Percentiles rank a stretch among this genome's conserved stretches.
Evolutionary conservation across 2,113 vertebrate genomes (phyloP).

Genomic region (Corynorhinus townsendii): DNA sequence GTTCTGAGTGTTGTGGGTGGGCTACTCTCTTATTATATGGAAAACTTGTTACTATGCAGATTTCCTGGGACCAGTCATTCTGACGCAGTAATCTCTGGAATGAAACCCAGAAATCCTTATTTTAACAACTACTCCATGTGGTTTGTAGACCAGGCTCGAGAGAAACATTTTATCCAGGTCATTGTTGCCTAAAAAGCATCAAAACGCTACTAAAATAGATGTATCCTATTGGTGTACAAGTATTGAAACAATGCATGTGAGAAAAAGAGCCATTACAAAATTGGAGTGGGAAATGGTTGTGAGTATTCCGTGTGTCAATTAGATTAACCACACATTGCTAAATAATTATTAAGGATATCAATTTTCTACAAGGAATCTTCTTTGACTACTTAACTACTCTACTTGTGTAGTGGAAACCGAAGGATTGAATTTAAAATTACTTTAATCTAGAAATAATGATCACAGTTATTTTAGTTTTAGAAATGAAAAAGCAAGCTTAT

Average conservation of each 20-base stretch:
- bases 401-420: background rate
- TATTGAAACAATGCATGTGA: background rate
- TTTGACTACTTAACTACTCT: background rate
- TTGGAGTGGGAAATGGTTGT: background rate
- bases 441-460: background rate
- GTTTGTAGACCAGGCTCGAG: background rate
- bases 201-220: background rate
- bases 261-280: background rate
- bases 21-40: background rate
- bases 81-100: background rate
- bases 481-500: background rate
- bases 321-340: background rate
- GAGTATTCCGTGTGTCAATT: background rate
- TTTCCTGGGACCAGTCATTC: background rate
- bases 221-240: background rate
- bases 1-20: background rate
- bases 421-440: background rate
- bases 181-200: background rate
- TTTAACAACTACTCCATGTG: background rate
- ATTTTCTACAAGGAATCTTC: background rate
- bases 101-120: background rate
- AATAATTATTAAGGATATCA: background rate
- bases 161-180: background rate
- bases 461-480: slow-evolving; percentile 14
- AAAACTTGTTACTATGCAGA: slow-evolving; percentile 4